These are phyloP conservation scores for Lepidurus packardi DNA, from an alignment of 1,140 invertebrate species.

Conservation along the genomic window DNA sequence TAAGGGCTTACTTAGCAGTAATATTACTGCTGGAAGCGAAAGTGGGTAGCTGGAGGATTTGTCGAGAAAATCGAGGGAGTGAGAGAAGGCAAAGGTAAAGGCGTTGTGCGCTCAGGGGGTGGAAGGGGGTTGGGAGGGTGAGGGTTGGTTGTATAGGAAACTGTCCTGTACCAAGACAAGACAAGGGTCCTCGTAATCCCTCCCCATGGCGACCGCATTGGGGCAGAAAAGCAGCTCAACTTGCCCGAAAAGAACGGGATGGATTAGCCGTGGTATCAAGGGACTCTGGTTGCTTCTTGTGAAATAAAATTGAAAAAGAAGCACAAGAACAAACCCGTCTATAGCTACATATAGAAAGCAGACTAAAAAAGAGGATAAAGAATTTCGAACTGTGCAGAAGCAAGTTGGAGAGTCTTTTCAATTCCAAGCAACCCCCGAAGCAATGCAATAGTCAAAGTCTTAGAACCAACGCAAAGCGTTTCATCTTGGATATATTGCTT, in stretches of 20 bases:
- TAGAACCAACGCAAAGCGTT: neutral
- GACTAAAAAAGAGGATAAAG: neutral
- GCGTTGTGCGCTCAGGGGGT: neutral
- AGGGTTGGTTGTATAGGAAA: neutral
- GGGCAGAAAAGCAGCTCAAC: conserved; percentile 31
- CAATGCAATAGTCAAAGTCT: conserved; percentile 2
- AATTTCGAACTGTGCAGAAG: neutral
- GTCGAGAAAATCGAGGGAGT: neutral
- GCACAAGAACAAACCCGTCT: neutral
- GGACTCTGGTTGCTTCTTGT: conserved; percentile 7
- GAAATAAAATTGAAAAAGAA: neutral
- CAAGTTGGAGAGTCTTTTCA: neutral
- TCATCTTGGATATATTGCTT: conserved; percentile 11
- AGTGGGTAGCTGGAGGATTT: neutral
- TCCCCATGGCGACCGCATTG: conserved; percentile 23
- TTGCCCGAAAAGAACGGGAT: conserved; percentile 27
- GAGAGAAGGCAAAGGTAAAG: neutral
- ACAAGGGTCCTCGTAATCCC: conserved; percentile 1
- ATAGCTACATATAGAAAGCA: conserved; percentile 1
- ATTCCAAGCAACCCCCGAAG: conserved; percentile 6
- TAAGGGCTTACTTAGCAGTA: conserved; percentile 22
- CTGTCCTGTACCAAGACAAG: conserved; percentile 19
- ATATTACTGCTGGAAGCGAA: conserved; percentile 16
- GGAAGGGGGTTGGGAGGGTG: neutral
- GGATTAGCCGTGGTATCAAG: conserved; percentile 7